Conservation (phyloP, 2,888 invertebrate species). For the Acleris sparsana region DNA sequence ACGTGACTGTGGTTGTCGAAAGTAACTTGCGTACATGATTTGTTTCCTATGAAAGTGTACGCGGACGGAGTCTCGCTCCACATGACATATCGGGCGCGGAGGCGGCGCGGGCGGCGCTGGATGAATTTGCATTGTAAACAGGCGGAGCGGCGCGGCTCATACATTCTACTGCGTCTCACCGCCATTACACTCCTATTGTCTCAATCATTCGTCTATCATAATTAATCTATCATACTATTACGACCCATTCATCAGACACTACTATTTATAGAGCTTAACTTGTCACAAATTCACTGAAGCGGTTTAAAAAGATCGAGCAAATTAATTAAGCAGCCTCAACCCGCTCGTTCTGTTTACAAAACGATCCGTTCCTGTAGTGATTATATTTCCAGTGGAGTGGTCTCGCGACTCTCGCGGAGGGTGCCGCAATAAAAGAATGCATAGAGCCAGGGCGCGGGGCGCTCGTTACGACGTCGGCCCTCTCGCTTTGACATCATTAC, state of each 20-base stretch:
- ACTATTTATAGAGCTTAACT: slow-evolving; percentile 23
- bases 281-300: slow-evolving; percentile 16
- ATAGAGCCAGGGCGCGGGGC: slow-evolving; percentile 47
- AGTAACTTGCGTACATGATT: slow-evolving; percentile 60
- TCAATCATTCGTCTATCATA: slow-evolving; percentile 27
- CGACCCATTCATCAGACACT: slow-evolving; percentile 20
- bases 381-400: slow-evolving; percentile 76
- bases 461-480: slow-evolving; percentile 55
- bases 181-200: slow-evolving; percentile 33
- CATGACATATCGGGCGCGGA: slow-evolving; percentile 74
- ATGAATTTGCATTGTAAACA: slow-evolving; percentile 69
- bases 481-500: slow-evolving; percentile 71
- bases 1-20: slow-evolving; percentile 51
- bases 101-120: slow-evolving; percentile 46
- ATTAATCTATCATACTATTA: slow-evolving; percentile 22
- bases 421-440: slow-evolving; percentile 70
- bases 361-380: slow-evolving; percentile 69
- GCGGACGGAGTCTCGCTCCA: slow-evolving; percentile 70
- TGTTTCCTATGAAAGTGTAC: slow-evolving; percentile 74
- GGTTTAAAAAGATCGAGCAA: slow-evolving; percentile 43
- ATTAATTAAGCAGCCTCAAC: slow-evolving; percentile 45
- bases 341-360: slow-evolving; percentile 60
- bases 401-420: slow-evolving; percentile 53
- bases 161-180: slow-evolving; percentile 42
- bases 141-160: slow-evolving; percentile 41